These are phyloP conservation scores for Anabas testudineus DNA, from an alignment of 2,797 vertebrate genomes.

Conservation along the genomic window DNA sequence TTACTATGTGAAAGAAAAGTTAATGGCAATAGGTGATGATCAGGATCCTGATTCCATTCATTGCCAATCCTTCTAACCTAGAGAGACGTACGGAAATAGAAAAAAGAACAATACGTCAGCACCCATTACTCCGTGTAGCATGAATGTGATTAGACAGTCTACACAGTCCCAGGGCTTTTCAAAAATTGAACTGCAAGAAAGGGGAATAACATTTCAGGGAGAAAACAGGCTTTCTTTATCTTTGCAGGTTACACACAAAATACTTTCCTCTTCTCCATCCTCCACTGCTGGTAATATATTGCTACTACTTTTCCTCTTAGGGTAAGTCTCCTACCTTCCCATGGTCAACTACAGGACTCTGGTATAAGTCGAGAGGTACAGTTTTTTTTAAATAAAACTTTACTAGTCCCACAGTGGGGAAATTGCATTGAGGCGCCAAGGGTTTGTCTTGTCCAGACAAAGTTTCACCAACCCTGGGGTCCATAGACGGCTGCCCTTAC, in stretches of 20 bases:
- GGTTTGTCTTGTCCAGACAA: no score
- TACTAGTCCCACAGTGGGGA: no score
- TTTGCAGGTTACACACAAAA: slow-evolving; percentile 25
- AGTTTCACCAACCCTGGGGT: no score
- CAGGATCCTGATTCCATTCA: slow-evolving; percentile 17
- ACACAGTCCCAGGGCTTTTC: slow-evolving; percentile 7
- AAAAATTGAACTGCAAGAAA: slow-evolving; percentile 12
- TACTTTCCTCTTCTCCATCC: slow-evolving; percentile 11
- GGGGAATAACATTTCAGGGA: neutral
- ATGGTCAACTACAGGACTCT: slow-evolving; percentile 31
- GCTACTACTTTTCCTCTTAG: slow-evolving; percentile 30
- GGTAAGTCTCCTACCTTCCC: slow-evolving; percentile 42
- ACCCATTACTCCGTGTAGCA: slow-evolving; percentile 21
- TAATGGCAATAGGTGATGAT: slow-evolving; percentile 26
- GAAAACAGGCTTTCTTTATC: slow-evolving; percentile 1
- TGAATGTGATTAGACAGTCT: slow-evolving; percentile 2
- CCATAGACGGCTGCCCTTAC: no score
- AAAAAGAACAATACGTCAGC: slow-evolving; percentile 29
- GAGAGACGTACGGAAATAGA: slow-evolving; percentile 9
- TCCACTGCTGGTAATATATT: neutral
- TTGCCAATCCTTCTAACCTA: slow-evolving; percentile 2
- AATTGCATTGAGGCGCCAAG: no score
- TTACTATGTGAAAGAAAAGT: neutral
- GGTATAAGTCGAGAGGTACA: no score
- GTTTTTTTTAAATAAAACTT: no score